Conservation (phyloP, 2,113 vertebrate species). For the Poicephalus gulielmi region DNA sequence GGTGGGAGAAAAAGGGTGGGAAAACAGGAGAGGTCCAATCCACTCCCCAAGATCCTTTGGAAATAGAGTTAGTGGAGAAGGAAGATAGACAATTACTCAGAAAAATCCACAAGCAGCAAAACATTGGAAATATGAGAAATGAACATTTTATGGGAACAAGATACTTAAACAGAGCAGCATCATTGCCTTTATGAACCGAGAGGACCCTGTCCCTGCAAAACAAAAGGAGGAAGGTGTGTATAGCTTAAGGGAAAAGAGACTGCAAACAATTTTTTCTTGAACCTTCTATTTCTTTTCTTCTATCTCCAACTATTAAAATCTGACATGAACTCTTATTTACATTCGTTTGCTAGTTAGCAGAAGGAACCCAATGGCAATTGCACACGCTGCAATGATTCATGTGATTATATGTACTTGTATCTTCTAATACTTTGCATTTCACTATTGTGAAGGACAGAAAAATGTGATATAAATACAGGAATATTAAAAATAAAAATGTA, state of each 20-base stretch:
- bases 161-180: background rate
- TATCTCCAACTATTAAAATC: background rate
- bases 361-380: background rate
- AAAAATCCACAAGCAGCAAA: background rate
- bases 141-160: background rate
- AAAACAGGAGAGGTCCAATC: background rate
- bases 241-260: background rate
- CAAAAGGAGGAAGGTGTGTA: background rate
- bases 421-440: background rate
- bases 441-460: background rate
- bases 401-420: fast-evolving
- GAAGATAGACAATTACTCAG: background rate
- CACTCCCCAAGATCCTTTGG: background rate
- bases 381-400: background rate
- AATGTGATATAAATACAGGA: background rate
- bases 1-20: background rate
- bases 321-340: background rate
- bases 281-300: background rate
- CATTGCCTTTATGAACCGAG: background rate
- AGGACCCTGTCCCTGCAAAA: background rate
- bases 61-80: background rate
- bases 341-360: background rate
- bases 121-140: background rate
- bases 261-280: background rate
- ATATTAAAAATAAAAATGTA: background rate